Conservation (phyloP, 2,113 vertebrate species). For the Urocynchramus pylzowi region DNA sequence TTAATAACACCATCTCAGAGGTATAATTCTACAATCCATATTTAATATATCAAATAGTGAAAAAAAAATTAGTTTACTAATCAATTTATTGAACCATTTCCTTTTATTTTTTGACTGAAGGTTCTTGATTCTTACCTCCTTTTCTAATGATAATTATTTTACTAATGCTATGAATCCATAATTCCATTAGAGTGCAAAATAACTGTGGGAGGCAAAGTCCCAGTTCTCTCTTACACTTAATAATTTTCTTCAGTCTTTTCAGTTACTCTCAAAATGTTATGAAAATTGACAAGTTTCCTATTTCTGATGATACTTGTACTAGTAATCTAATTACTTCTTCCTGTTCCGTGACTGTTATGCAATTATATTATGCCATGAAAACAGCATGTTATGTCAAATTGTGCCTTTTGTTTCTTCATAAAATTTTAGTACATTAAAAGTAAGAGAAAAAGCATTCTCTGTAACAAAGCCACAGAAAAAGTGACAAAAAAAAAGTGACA, state of each 20-base stretch:
- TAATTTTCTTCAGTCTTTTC: neutral
- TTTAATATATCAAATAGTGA: neutral
- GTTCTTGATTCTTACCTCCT: neutral
- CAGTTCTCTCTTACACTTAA: neutral
- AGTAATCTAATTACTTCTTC: constrained; percentile 43
- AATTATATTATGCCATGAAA: constrained; percentile 25
- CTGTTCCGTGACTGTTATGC: neutral
- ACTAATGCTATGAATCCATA: neutral
- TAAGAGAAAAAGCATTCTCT: neutral
- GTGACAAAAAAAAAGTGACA: neutral
- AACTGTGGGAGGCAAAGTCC: neutral
- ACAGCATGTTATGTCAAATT: constrained; percentile 9
- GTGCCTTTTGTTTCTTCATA: neutral
- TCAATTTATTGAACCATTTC: neutral
- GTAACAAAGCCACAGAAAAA: neutral
- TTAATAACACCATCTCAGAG: neutral
- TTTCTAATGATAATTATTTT: neutral
- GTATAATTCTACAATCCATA: neutral
- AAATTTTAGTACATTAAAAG: neutral
- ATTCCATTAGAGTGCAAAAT: neutral
- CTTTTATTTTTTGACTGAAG: neutral
- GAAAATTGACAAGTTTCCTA: constrained; percentile 11
- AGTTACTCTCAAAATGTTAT: neutral
- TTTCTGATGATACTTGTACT: constrained; percentile 3
- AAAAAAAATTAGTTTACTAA: neutral